Evolutionary conservation across 2,797 vertebrate species (phyloP).

Genomic region (Rhinophrynus dorsalis): DNA sequence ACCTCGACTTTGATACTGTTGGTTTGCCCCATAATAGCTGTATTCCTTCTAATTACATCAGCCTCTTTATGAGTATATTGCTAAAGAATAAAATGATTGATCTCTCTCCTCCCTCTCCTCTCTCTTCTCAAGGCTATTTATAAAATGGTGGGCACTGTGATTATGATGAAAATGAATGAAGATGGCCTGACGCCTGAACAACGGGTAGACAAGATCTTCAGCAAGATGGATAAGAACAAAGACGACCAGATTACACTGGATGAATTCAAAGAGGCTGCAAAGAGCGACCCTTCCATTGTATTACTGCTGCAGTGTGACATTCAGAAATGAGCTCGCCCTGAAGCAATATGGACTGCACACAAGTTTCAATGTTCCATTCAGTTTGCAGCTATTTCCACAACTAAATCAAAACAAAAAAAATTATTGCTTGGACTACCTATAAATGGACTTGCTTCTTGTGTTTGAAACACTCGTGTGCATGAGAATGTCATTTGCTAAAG

Average conservation of each 20-base stretch:
- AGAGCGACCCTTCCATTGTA: slow-evolving; percentile 98
- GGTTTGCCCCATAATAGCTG: no score
- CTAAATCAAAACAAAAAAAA: slow-evolving; percentile 62
- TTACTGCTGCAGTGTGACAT: slow-evolving; percentile 99
- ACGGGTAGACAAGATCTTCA: slow-evolving; percentile 98
- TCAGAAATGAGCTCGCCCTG: slow-evolving; percentile 86
- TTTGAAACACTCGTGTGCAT: slow-evolving; percentile 99
- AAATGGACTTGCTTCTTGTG: slow-evolving; percentile 99
- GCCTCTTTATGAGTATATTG: no score
- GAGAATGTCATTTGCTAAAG: slow-evolving; percentile 99
- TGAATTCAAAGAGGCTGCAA: slow-evolving; percentile 98
- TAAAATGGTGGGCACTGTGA: slow-evolving; percentile 99
- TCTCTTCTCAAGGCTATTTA: slow-evolving; percentile 87
- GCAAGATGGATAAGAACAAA: slow-evolving; percentile 99
- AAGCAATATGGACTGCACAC: slow-evolving; percentile 85
- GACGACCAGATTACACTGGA: slow-evolving; percentile 98
- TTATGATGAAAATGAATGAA: slow-evolving; percentile 99
- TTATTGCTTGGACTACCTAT: slow-evolving; percentile 97
- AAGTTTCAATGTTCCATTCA: slow-evolving; percentile 94
- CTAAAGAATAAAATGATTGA: background rate
- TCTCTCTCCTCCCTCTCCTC: slow-evolving; percentile 35
- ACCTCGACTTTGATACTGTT: no score
- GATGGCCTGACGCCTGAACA: slow-evolving; percentile 96
- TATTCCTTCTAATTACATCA: no score
- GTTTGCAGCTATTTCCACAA: slow-evolving; percentile 96